Evolutionary conservation across 2,888 invertebrate genomes (phyloP), one percentile per base, ranked within the genome.

Genomic region (Leucoma salicis): DNA sequence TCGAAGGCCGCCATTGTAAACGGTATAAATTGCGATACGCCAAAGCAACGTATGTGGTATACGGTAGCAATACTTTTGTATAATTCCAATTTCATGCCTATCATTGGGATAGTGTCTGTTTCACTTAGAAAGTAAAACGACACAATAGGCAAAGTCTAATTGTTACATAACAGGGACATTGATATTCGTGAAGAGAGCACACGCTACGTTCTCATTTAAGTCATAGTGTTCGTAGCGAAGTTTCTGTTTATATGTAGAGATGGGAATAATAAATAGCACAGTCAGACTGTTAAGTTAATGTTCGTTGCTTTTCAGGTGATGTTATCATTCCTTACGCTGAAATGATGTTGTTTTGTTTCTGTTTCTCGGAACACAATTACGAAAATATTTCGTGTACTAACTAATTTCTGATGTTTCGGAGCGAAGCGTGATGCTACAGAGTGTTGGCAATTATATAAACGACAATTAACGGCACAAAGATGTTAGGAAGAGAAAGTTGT

Each of bases 401-500:
- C 76, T 77, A 79, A 82, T 81, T 74, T 74, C 71, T 58, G 64
- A 70, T 64, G 58, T 62, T 6, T 64, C 62, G 28, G 57, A 69
- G 67, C 74, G 65, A 63, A 35, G 31, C 68, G 70, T 66, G 76
- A 69, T 73, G 67, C 65, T 67, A 67, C 71, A 72, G 75, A 81
- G 57, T 51, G 46, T 49, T 36, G 73, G 78, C 80, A 88, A 87
- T 89, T 86, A 88, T 67, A 79, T 79, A 81, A 86, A 82, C 70
- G 85, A 82, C 82, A 82, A 82, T 84, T 29, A 81, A 78, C 75
- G 75, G 59, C 70, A 76, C 78, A 77, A 70, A 80, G 82, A 77
- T 70, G 78, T 74, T 67, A 70, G 71, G 57, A 70, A 77, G 78
- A 76, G 82, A 83, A 85, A 83, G 79, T 78, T 74, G 67, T 54